A percentile compares a stretch with the other conserved stretches of the same genome.
Evolutionary conservation across 2,888 invertebrate genomes (phyloP).

Genomic region (Chrysomela aeneicollis): DNA sequence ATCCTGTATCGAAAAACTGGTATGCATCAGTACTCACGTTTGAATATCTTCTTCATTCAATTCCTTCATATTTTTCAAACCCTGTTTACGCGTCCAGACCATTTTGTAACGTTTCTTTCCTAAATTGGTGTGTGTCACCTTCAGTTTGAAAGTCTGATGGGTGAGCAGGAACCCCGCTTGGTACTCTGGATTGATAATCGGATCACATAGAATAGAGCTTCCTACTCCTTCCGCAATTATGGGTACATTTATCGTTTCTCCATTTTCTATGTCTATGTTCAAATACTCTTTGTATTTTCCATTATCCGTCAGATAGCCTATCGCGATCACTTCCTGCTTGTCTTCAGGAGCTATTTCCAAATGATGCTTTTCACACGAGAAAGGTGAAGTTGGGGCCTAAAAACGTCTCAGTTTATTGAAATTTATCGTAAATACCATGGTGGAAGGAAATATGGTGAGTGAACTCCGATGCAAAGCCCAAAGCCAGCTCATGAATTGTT

Average conservation of each 20-base stretch:
- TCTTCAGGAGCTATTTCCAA: constrained; percentile 54
- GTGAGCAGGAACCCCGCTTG: constrained; percentile 72
- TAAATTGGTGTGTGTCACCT: constrained; percentile 65
- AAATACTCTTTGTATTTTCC: constrained; percentile 54
- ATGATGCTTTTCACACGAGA: constrained; percentile 51
- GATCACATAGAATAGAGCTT: constrained; percentile 70
- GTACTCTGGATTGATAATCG: constrained; percentile 65
- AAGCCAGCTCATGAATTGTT: too few relatives aligned
- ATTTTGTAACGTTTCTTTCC: constrained; percentile 65
- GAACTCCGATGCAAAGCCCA: too few relatives aligned
- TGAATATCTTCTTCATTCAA: constrained; percentile 27
- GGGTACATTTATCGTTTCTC: constrained; percentile 58
- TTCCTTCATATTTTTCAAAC: constrained; percentile 47
- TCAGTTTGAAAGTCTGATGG: constrained; percentile 60
- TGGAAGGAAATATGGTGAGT: too few relatives aligned
- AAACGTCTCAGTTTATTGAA: too few relatives aligned
- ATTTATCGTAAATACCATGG: too few relatives aligned
- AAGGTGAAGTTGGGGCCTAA: constrained; percentile 39
- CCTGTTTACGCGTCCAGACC: constrained; percentile 61
- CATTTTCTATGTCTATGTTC: constrained; percentile 56
- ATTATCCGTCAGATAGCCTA: constrained; percentile 55
- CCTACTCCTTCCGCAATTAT: constrained; percentile 71
- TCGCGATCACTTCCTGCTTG: constrained; percentile 50
- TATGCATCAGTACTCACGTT: constrained; percentile 10
- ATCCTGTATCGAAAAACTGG: too few relatives aligned